A percentile compares a stretch with the other conserved stretches of the same genome.
These are phyloP conservation scores for Aythya baeri DNA, from an alignment of 2,113 vertebrate genomes.

Conservation along the genomic window DNA sequence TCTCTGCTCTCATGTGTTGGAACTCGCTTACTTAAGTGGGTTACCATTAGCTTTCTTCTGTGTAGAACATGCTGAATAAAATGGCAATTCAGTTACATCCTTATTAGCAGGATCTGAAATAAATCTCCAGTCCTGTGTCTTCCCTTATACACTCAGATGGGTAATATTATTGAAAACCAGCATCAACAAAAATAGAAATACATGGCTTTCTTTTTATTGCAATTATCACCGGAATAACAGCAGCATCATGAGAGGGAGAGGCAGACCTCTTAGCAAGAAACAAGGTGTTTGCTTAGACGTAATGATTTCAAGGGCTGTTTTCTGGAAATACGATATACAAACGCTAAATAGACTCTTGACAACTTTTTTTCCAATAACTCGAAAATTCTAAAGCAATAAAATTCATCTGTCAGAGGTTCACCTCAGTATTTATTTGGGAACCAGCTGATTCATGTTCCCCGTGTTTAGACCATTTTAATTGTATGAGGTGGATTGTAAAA, in stretches of 20 bases:
- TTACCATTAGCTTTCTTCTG: not conserved
- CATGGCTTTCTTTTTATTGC: not conserved
- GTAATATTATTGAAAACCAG: not conserved
- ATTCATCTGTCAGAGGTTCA: not conserved
- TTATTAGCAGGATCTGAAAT: not conserved
- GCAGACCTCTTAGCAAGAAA: not conserved
- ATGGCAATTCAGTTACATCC: not conserved
- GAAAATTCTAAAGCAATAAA: not conserved
- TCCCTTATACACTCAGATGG: not conserved
- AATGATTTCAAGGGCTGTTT: not conserved
- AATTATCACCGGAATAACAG: not conserved
- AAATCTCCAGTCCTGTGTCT: not conserved
- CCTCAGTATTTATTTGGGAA: constrained; percentile 13
- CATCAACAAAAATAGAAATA: not conserved
- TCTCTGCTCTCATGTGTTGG: not conserved
- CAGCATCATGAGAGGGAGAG: not conserved
- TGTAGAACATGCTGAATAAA: not conserved
- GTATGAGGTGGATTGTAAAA: constrained; percentile 32
- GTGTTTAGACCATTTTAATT: constrained; percentile 28
- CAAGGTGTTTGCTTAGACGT: not conserved
- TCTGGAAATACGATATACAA: not conserved
- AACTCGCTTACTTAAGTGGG: not conserved
- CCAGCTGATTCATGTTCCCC: not conserved
- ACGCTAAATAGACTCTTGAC: not conserved
- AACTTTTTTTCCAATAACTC: not conserved